Percentiles rank a stretch among this genome's conserved stretches.
phyloP scores from a whole-genome alignment of 2,113 vertebrate genomes.

The Dermatemys mawii region DNA sequence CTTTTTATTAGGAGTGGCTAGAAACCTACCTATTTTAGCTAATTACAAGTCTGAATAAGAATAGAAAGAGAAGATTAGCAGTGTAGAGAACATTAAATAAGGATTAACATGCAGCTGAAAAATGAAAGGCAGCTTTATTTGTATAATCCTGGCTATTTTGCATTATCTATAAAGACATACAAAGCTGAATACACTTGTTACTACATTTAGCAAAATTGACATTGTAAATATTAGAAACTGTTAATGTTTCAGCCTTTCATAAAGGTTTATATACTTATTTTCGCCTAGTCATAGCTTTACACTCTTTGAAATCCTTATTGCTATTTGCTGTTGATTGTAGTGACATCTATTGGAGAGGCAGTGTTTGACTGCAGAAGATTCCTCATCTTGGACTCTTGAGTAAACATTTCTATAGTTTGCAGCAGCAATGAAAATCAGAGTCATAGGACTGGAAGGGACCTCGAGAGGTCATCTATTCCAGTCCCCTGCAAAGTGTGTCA shows the following conservation, averaged over 20 bases:
- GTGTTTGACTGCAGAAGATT: constrained; percentile 29
- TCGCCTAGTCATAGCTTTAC: background rate
- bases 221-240: background rate
- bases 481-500: too few relatives aligned
- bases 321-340: constrained; percentile 74
- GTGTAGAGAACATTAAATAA: constrained; percentile 42
- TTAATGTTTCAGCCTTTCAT: background rate
- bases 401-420: background rate
- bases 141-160: constrained; percentile 27
- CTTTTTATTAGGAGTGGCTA: background rate
- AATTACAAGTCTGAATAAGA: constrained; percentile 53
- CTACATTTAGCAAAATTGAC: background rate
- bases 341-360: constrained; percentile 82
- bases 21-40: constrained; percentile 25
- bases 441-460: too few relatives aligned
- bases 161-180: constrained; percentile 1
- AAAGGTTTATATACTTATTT: background rate
- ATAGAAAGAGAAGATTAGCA: constrained; percentile 48
- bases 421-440: background rate
- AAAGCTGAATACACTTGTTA: background rate
- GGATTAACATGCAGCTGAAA: constrained; percentile 47
- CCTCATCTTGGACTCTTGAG: background rate
- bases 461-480: too few relatives aligned
- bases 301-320: constrained; percentile 20
- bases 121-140: constrained; percentile 17